Evolutionary conservation across 2,888 invertebrate genomes (phyloP).

Genomic region (Nephrotoma appendiculata): DNA sequence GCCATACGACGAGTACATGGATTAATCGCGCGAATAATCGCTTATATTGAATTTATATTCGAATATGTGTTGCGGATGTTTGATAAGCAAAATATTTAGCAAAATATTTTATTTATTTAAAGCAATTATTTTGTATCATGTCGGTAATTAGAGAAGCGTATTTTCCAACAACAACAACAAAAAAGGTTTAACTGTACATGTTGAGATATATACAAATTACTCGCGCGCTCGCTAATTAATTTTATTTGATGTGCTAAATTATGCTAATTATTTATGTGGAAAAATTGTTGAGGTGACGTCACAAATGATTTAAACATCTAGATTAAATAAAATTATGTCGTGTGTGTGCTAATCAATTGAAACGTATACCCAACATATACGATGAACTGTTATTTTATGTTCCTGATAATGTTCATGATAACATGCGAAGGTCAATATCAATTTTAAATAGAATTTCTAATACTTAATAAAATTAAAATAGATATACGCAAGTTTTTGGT

Average conservation of each 20-base stretch:
- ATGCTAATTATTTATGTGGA: background rate
- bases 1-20: background rate
- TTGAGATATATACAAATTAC: background rate
- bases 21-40: background rate
- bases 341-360: background rate
- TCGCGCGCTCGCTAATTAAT: background rate
- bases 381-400: background rate
- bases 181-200: no score
- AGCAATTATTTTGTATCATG: background rate
- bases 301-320: background rate
- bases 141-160: background rate
- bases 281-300: background rate
- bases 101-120: background rate
- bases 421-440: background rate
- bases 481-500: background rate
- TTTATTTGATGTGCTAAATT: background rate
- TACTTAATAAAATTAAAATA: background rate
- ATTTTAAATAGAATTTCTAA: background rate
- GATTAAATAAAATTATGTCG: background rate
- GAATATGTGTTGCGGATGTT: background rate
- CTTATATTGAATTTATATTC: background rate
- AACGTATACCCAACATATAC: background rate
- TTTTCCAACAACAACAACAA: background rate
- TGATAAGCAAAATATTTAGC: background rate
- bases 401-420: background rate